Evolutionary conservation across 2,888 invertebrate genomes (phyloP), one percentile per base, ranked within the genome.

Genomic region (Byasa hedistus): DNA sequence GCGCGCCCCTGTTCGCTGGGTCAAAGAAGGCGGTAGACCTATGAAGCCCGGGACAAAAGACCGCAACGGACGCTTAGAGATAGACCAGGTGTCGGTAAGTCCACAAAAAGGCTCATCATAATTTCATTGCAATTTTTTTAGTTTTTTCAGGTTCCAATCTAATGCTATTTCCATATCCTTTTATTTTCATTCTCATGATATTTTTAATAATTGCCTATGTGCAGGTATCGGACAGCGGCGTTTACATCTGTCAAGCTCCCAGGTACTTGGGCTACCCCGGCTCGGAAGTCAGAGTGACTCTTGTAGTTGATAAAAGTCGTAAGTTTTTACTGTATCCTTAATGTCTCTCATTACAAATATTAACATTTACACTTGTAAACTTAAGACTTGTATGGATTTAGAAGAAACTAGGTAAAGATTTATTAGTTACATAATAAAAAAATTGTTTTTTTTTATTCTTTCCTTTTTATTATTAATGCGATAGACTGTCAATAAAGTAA

Each of bases 201-300:
- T 32, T 17, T 15, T 48, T 7, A 48, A 7, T 3, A 48, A 48
- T 48, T 54, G 5, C 22, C 51, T 65, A 52, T 65, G 10, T 60
- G 24, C 81, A 95, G 93, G 72, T 94, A 21, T 93, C 94, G 58
- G 96, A 98, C 75, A 92, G 94, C 24, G 98, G 98, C 52, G 92
- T 93, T 2, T 98, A 98, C 86, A 92, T 96, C 65, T 98, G 98
- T 83, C 95, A 96, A 83, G 97, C 97, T 1, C 87, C 94, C 10
- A 94, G 93, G 5, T 95, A 94, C 77, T 89, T 95, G 23, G 89
- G 93, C 51, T 88, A 93, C 1, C 93, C 94, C 7, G 96, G 95
- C 66, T 92, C 95, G 58, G 93, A 94, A 85, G 88, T 95, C 3
- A 91, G 93, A 54, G 97, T 96, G 0, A 91, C 93, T 57, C 91